Evolutionary conservation across 1,140 invertebrate genomes (phyloP), one percentile per base, ranked within the genome.

Genomic region (Matsumurasca onukii): DNA sequence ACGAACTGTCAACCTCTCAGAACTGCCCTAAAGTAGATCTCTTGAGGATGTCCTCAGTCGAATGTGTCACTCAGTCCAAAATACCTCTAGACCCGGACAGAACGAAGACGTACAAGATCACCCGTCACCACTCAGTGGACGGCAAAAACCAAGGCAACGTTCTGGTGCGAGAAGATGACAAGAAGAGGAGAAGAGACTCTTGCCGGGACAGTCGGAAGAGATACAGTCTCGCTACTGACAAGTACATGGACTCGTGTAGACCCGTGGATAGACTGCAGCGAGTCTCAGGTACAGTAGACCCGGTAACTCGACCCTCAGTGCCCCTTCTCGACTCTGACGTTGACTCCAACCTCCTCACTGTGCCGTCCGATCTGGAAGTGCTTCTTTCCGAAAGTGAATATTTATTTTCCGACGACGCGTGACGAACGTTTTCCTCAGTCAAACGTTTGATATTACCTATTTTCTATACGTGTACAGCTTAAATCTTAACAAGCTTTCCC

Each of bases 331-430:
- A 69, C 20, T 31, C 69, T 51, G 69, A 78, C 78, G 3, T 25
- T 66, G 83, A 83, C 74, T 85, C 84, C 27, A 85, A 86, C 72
- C 74, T 85, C 9, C 84, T 86, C 74, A 86, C 85, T 69, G 84
- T 87, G 75, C 85, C 86, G 67, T 86, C 85, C 51, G 86, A 87
- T 77, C 77, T 86, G 70, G 85, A 87, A 73, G 85, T 86, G 63
- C 76, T 87, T 22, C 78, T 87, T 12, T 86, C 86, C 25, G 85
- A 86, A 75, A 85, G 83, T 74, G 84, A 86, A 75, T 85, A 85
- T 69, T 79, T 85, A 31, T 85, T 85, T 72, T 83, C 82, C 64
- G 82, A 84, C 70, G 80, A 84, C 70, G 80, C 82, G 78, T 86
- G 82, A 85, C 66, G 34, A 67, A 67, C n/a, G 34, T 29, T 67